These are phyloP conservation scores for Pararge aegeria DNA, from an alignment of 1,140 invertebrate species.

Conservation along the genomic window DNA sequence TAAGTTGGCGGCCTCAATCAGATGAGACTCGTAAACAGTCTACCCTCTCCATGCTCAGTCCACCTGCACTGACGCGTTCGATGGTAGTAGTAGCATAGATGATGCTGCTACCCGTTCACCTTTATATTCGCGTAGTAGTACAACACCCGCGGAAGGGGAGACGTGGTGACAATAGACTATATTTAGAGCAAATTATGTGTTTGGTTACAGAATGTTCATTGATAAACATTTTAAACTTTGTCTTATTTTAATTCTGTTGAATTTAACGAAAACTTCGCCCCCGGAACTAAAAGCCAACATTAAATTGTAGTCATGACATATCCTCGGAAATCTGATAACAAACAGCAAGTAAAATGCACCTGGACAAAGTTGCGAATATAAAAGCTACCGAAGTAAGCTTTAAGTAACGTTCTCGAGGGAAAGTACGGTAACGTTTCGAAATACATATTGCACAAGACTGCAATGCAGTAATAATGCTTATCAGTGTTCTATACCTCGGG, in stretches of 20 bases:
- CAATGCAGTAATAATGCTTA: constrained; percentile 37
- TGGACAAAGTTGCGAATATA: constrained; percentile 10
- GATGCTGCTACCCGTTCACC: too few species aligned
- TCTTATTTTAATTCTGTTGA: background rate
- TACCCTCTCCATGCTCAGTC: too few species aligned
- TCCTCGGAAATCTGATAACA: constrained; percentile 11
- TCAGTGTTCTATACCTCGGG: constrained; percentile 24
- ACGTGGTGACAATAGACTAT: too few species aligned
- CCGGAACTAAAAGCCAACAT: background rate
- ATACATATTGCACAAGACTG: constrained; percentile 35
- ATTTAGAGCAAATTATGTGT: too few species aligned
- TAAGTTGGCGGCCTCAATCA: too few species aligned
- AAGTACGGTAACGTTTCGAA: constrained; percentile 23
- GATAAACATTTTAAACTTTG: too few species aligned
- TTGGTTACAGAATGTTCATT: too few species aligned
- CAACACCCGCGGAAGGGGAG: too few species aligned
- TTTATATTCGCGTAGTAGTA: too few species aligned
- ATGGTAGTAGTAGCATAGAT: too few species aligned
- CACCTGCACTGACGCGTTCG: too few species aligned
- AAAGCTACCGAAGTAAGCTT: constrained; percentile 14
- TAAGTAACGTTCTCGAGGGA: constrained; percentile 29
- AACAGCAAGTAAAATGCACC: constrained; percentile 18
- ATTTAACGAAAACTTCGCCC: background rate
- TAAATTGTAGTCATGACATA: constrained; percentile 2
- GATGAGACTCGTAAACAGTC: too few species aligned